phyloP scores from a whole-genome alignment of 2,888 invertebrate genomes.

The Tanytarsus gracilentus region DNA sequence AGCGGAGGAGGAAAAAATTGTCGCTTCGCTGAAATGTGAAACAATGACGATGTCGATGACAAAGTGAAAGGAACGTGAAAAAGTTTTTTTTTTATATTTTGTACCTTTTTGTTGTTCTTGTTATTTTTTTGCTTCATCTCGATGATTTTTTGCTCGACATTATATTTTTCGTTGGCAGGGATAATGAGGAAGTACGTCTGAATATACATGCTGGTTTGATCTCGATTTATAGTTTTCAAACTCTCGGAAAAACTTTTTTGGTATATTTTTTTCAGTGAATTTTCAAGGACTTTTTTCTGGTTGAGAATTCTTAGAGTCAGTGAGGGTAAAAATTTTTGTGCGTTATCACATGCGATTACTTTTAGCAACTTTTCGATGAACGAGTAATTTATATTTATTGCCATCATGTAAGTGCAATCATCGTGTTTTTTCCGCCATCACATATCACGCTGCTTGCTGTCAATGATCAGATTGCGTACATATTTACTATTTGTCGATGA shows the following conservation, averaged over 20 bases:
- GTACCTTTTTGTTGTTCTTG: too few species aligned
- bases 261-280: too few species aligned
- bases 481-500: too few species aligned
- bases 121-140: too few species aligned
- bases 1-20: background rate
- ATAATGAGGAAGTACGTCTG: too few species aligned
- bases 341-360: constrained; percentile 17
- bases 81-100: background rate
- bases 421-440: constrained; percentile 4
- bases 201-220: background rate
- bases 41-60: constrained; percentile 6
- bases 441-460: background rate
- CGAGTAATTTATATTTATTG: constrained; percentile 28
- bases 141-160: too few species aligned
- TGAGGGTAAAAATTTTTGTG: background rate
- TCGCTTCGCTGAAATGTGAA: constrained; percentile 19
- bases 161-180: too few species aligned
- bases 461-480: constrained; percentile 11
- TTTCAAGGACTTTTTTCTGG: background rate
- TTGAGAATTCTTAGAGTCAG: background rate
- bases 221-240: too few species aligned
- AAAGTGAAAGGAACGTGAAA: background rate
- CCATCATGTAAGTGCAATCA: constrained; percentile 22
- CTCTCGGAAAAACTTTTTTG: background rate
- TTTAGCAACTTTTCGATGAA: constrained; percentile 19